Evolutionary conservation across 1,140 invertebrate genomes (phyloP), one percentile per base, ranked within the genome.

Genomic region (Polypedilum vanderplanki): DNA sequence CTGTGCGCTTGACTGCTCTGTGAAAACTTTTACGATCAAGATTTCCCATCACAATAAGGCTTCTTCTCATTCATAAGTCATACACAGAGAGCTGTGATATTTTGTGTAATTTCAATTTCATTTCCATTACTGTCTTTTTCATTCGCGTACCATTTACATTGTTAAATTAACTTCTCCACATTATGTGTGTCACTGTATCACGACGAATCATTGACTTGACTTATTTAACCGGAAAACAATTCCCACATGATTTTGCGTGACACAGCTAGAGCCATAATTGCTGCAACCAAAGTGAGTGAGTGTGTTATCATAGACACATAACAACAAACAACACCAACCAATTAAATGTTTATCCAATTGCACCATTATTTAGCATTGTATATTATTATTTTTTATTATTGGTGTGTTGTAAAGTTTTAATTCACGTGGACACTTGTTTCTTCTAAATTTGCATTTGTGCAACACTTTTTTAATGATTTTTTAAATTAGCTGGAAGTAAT

Each of bases 141-240:
- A 10, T 46, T 46, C 15, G 9, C 41, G 9, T 15, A 46, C 15
- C 41, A 15, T 15, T 10, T 8, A 46, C 41, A 46, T 46, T 46
- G 41, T 46, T 46, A 10, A 46, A n/a, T n/a, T n/a, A n/a, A n/a
- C n/a, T n/a, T n/a, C n/a, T n/a, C n/a, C n/a, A 1, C 41, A 46
- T 46, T 46, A 46, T 46, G 41, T 46, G 41, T 46, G 41, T 46
- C 41, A 46, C 41, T 46, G 41, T 46, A 46, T 46, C 41, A 46
- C 41, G 41, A 46, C 41, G 9, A 10, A 46, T 46, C 5, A 7
- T 41, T 41, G 40, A 46, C 41, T 8, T 15, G 15, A 15, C 41
- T 8, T 8, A 8, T 3, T 1, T 10, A 15, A 41, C 40, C 5
- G 5, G 10, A 5, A 41, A 46, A 46, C 9, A 46, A 46, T 46